Evolutionary conservation across 2,888 invertebrate genomes (phyloP).

Genomic region (Cetonia aurata): DNA sequence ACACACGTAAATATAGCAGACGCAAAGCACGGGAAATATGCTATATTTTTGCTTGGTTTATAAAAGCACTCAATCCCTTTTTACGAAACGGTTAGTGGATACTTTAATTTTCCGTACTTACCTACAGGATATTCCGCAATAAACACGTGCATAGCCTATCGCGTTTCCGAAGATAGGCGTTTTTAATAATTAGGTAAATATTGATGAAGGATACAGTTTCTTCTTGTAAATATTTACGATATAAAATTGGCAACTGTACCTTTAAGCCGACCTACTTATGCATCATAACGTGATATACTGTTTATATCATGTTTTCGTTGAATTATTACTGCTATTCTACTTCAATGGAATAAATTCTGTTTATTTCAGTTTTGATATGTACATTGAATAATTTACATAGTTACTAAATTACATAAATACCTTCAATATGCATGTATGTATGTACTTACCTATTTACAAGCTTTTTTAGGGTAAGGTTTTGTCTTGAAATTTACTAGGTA

Average conservation of each 20-base stretch:
- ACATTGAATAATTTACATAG: too few relatives aligned
- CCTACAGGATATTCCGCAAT: conserved; percentile 13
- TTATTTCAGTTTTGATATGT: background rate
- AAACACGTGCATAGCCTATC: conserved; percentile 17
- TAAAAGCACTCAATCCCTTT: background rate
- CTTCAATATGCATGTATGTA: too few relatives aligned
- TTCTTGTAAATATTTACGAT: conserved; percentile 6
- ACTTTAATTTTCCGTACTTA: background rate
- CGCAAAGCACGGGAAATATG: conserved; percentile 5
- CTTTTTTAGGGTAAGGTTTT: too few relatives aligned
- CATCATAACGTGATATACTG: conserved; percentile 1
- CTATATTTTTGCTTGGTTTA: conserved; percentile 5
- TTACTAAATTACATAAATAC: too few relatives aligned
- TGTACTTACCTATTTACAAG: too few relatives aligned
- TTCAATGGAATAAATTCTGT: background rate
- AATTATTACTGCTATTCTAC: conserved; percentile 4
- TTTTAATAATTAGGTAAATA: conserved; percentile 15
- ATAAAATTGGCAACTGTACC: conserved; percentile 1
- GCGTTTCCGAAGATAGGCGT: background rate
- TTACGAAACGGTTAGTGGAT: background rate
- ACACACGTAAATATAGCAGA: too few relatives aligned
- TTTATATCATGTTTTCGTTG: conserved; percentile 22
- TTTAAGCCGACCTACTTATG: conserved; percentile 6
- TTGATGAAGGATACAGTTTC: background rate
- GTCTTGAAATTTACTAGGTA: too few relatives aligned